Evolutionary conservation across 2,113 vertebrate species (phyloP), one percentile per base, ranked within the genome.

Genomic region (Dunckerocampus dactyliophorus): DNA sequence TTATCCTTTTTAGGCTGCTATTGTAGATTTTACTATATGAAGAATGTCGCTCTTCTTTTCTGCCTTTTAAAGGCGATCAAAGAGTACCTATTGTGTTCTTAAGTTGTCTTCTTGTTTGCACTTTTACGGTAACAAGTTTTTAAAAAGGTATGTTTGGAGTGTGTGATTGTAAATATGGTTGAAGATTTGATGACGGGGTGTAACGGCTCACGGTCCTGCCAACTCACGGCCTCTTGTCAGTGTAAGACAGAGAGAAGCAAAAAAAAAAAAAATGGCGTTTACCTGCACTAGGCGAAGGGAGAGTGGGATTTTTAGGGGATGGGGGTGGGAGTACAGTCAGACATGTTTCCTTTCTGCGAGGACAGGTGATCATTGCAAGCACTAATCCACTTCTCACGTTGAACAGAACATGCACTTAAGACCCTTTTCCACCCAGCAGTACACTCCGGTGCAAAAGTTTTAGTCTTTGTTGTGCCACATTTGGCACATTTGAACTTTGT

Each of bases 1-100:
- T 89, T 86, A 87, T 82, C 76, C 57, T 76, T 74, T n/a, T 92
- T 97, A 98, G 95, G 96, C 96, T 99, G 96, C 96, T 99, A 96
- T 82, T 91, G 91, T 98, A 98, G 95, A 92, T 80, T 79, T 92
- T 77, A 94, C 85, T 78, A 90, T 77, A 92, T 97, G 94, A 98
- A 98, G 95, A 97, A 97, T 95, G 95, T 98, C 80, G 91, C 81
- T 81, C 73, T 86, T 81, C 73, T 86, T 62, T 59, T 59, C 47
- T 65, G 86, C 70, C 87, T 87, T 87, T 71, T 75, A 69, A 88
- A 88, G 88, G 76, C 73, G 75, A 68, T 56, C 70, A 67, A 63
- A 82, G 83, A 81, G 51, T 71, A 81, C 65, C 57, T 72, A 43
- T 87, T 82, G 67, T 84, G 59, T 75, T 81, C 68, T 74, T 59